Conservation (phyloP, 2,888 invertebrate species). For the Cheilosia grossa region DNA sequence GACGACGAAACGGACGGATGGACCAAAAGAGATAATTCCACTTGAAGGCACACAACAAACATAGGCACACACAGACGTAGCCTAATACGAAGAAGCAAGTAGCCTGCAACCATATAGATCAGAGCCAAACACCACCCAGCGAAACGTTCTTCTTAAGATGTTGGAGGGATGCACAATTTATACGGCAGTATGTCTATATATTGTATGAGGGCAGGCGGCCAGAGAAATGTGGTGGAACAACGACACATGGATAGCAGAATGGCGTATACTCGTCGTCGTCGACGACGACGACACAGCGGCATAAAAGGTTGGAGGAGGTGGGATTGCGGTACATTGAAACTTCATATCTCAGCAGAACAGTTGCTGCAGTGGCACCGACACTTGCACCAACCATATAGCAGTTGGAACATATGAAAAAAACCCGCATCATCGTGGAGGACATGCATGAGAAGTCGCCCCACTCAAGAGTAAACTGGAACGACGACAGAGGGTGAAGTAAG, state of each 20-base stretch:
- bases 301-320: slow-evolving; percentile 62
- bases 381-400: slow-evolving; percentile 58
- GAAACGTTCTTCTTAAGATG: slow-evolving; percentile 71
- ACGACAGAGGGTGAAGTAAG: slow-evolving; percentile 49
- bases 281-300: slow-evolving; percentile 43
- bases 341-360: slow-evolving; percentile 76
- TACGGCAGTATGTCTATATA: slow-evolving; percentile 43
- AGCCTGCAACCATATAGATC: slow-evolving; percentile 15
- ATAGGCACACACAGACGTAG: slow-evolving; percentile 49
- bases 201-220: slow-evolving; percentile 62
- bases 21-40: slow-evolving; percentile 72
- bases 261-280: slow-evolving; percentile 28
- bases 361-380: slow-evolving; percentile 73
- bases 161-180: slow-evolving; percentile 57
- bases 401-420: slow-evolving; percentile 63
- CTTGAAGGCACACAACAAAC: slow-evolving; percentile 70
- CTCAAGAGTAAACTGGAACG: slow-evolving; percentile 61
- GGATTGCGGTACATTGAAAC: slow-evolving; percentile 74
- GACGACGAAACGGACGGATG: slow-evolving; percentile 67
- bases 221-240: slow-evolving; percentile 62
- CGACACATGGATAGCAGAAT: slow-evolving; percentile 64
- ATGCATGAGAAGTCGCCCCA: slow-evolving; percentile 71
- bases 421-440: slow-evolving; percentile 73
- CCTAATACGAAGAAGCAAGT: slow-evolving; percentile 49
- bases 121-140: slow-evolving; percentile 29